Base-by-base conservation (phyloP, 1,140 invertebrate species). In the Campodea augens region DNA sequence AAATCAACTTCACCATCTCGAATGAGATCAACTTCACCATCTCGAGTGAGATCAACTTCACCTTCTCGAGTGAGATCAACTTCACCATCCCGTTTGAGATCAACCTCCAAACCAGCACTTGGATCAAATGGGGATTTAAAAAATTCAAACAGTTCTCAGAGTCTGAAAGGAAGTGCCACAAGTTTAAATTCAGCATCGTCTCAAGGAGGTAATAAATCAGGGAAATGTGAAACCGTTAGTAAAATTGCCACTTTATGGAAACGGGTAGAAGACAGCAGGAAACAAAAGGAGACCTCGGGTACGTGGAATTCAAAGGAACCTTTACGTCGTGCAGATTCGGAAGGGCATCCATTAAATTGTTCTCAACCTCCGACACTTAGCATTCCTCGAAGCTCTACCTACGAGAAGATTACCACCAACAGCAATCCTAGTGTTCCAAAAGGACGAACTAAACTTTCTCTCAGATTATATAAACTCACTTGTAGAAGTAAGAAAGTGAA, bases 161-260 rank as follows among this genome's bases (percentile, higher is more conserved):
- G n/a, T n/a, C n/a, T n/a, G n/a, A 69, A 59, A 56, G 65, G 64
- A 53, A 67, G 69, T 48, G 73, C 76, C 54, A 66, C 74, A 22
- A 71, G 73, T 56, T 63, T 79, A 44, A 71, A 74, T 50, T 73
- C 54, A 12, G 47, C 52, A 19, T 53, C 53, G 13, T 48, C 47
- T 25, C 24, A 43, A 19, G 38, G 48, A 51, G 56, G 48, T 61
- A 22, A 38, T 38, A 22, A 50, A 45, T 46, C 40, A 39, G 51
- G 51, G 3, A 65, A 74, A 12, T 78, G 78, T 54, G 78, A 82
- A 49, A 75, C 83, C 1, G 75, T 80, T 1, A 89, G 85, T 59
- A 87, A 86, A 58, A 88, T 91, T 32, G 82, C 86, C 1, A 81
- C 72, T 55, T 65, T 92, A 12, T 90, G 86, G 86, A 90, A 86